Evolutionary conservation across 2,113 vertebrate genomes (phyloP), one percentile per base, ranked within the genome.

Genomic region (Noctilio leporinus): DNA sequence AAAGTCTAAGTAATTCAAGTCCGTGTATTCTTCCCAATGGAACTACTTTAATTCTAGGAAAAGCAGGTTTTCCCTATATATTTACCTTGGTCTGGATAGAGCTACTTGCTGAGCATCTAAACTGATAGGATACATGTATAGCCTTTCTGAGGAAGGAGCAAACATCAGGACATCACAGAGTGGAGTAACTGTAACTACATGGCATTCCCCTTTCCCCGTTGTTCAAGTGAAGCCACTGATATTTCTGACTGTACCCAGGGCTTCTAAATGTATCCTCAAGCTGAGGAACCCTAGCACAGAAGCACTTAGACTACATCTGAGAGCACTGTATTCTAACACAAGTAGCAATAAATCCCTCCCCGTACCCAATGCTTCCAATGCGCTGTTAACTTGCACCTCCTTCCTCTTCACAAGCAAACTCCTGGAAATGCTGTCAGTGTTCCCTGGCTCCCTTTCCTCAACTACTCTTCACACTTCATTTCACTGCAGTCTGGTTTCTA

Each of bases 361-460:
- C 40, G 38, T 28, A 72, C 16, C 24, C 49, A 20, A 3, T 9
- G 19, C 62, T 33, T 77, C 30, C 40, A 33, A 15, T 10, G 49
- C 14, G 67, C 73, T 55, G 0, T 62, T 72, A 22, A 59, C n/a
- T 2, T 43, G 10, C 38, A 16, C 38, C 40, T 88, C 33, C 77
- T 55, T 89, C 19, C 28, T 30, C n/a, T 83, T 73, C 49, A 75
- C 49, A n/a, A 43, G 49, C 40, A 55, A 35, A 80, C 5, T n/a
- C 35, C 81, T 49, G 12, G 38, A 83, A 80, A 53, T 35, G 85
- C 81, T 62, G 59, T 81, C 10, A 2, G 78, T 53, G 30, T 75
- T 70, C 55, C 38, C 86, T 40, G n/a, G 89, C 86, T 97, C 92
- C 65, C 20, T 57, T 53, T 84, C 69, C 75, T 89, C 62, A 86